Conservation (phyloP, 2,888 invertebrate genomes). For the Lycocerus yunnanus region DNA sequence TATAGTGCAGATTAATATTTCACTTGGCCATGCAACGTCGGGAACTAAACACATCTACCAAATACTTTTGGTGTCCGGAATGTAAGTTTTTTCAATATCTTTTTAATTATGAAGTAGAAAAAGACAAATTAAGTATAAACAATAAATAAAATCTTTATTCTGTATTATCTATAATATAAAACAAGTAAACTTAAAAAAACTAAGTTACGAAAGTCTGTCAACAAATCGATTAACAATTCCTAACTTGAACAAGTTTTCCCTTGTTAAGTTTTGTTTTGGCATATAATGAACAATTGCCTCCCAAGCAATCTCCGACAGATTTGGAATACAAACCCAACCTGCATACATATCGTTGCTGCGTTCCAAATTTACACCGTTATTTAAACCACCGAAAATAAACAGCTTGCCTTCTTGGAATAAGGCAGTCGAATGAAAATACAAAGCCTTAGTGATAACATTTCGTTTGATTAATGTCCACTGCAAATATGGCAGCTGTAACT, state of each 20-base stretch:
- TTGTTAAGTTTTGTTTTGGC: neutral
- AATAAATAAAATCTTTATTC: neutral
- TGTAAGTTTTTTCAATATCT: slow-evolving; percentile 66
- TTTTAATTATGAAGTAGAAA: neutral
- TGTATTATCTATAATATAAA: neutral
- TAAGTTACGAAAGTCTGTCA: neutral
- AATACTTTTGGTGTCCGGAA: slow-evolving; percentile 81
- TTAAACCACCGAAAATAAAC: slow-evolving; percentile 4
- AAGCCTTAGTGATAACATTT: neutral
- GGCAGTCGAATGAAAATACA: neutral
- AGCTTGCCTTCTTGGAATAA: neutral
- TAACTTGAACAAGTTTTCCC: neutral
- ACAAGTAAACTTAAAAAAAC: neutral
- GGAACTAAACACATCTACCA: slow-evolving; percentile 86
- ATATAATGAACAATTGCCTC: slow-evolving; percentile 4
- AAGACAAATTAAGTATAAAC: slow-evolving; percentile 6
- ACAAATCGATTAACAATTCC: neutral
- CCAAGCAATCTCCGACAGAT: slow-evolving; percentile 3
- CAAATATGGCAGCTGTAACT: neutral
- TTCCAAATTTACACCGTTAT: neutral
- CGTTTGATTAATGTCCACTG: neutral
- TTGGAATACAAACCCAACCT: slow-evolving; percentile 1
- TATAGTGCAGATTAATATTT: slow-evolving; percentile 87
- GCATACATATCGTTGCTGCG: slow-evolving; percentile 1
- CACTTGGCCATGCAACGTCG: slow-evolving; percentile 75